Conservation (phyloP, 2,113 vertebrate species). For the Pontoporia blainvillei region DNA sequence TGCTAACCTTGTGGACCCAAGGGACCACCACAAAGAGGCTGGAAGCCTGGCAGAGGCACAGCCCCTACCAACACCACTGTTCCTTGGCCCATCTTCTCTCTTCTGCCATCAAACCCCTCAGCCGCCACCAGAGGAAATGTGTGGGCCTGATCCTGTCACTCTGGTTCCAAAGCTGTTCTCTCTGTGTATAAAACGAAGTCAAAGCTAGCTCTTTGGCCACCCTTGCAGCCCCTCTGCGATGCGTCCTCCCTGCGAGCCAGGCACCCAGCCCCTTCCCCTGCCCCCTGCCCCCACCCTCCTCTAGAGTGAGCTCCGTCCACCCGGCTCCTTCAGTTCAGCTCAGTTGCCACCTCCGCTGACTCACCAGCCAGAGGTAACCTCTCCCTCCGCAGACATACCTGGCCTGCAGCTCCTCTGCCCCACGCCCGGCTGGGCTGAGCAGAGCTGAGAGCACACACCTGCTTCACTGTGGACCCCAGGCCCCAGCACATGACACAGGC, state of each 20-base stretch:
- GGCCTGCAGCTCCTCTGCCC: not conserved
- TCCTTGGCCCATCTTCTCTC: not conserved
- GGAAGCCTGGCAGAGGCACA: rapidly evolving
- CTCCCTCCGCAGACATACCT: not conserved
- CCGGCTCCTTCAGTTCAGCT: not conserved
- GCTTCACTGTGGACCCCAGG: not conserved
- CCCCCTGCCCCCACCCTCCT: too few species aligned
- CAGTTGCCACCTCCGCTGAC: not conserved
- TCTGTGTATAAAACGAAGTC: not conserved
- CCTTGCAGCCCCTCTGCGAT: rapidly evolving
- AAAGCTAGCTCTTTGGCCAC: not conserved
- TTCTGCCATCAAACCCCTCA: not conserved
- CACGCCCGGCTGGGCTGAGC: rapidly evolving
- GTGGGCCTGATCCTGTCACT: not conserved
- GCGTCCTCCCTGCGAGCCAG: rapidly evolving
- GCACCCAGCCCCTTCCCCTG: rapidly evolving
- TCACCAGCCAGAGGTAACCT: not conserved
- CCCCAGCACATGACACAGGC: not conserved
- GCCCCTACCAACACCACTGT: not conserved
- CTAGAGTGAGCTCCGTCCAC: rapidly evolving
- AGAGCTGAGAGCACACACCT: not conserved
- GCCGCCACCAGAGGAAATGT: not conserved
- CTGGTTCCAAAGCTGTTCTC: not conserved
- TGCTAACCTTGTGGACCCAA: not conserved
- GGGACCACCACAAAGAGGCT: not conserved